Evolutionary conservation across 1,140 invertebrate species (phyloP).

Genomic region (Neodiprion pinetum): DNA sequence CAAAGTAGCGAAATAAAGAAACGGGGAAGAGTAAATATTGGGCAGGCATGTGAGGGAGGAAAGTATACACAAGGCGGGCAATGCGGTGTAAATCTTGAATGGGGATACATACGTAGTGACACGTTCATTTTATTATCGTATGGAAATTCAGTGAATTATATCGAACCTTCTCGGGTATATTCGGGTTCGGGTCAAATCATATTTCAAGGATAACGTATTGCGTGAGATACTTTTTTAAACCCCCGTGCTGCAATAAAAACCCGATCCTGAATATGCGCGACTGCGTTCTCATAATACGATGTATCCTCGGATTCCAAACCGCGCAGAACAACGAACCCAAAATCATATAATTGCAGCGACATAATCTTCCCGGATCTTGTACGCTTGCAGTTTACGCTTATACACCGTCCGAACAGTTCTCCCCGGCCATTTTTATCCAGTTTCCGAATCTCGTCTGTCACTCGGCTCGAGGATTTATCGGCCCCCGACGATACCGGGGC

Average conservation of each 20-base stretch:
- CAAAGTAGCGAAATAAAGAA: background rate
- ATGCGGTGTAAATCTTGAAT: constrained; percentile 55
- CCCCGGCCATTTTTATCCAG: background rate
- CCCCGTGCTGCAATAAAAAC: too few species aligned
- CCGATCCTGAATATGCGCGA: too few species aligned
- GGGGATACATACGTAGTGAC: constrained; percentile 48
- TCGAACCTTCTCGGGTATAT: constrained; percentile 48
- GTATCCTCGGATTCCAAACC: too few species aligned
- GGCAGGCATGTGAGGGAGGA: background rate
- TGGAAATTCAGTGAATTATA: constrained; percentile 60
- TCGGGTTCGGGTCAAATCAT: constrained; percentile 50
- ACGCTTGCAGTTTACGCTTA: too few species aligned
- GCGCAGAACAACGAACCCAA: too few species aligned
- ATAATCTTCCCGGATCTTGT: too few species aligned
- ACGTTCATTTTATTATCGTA: constrained; percentile 60
- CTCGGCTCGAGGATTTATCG: background rate
- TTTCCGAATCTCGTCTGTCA: background rate
- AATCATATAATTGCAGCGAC: too few species aligned
- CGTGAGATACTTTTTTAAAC: background rate
- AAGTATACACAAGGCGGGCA: background rate
- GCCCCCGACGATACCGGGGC: background rate
- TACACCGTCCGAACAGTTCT: background rate
- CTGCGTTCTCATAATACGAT: too few species aligned
- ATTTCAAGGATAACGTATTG: constrained; percentile 38
- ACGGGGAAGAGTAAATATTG: background rate